Base-by-base conservation (phyloP, 2,113 vertebrate species). In the Oophaga pumilio region DNA sequence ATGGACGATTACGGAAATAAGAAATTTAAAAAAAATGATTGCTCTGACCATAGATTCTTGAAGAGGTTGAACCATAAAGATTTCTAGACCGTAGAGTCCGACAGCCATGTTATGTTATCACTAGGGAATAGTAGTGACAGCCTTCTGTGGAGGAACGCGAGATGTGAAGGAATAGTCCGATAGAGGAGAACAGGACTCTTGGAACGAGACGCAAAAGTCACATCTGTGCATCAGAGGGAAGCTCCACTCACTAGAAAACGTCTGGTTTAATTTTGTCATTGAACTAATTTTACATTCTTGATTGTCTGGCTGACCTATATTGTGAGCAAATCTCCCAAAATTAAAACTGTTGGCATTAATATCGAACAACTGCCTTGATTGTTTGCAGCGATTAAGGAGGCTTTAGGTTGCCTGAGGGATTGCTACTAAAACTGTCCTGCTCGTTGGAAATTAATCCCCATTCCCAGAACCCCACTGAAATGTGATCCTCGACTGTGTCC, bases 321-420 rank as follows among this genome's bases (percentile, higher is more conserved):
- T 83, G 83, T 80, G 64, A 86, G 86, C 78, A 88, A 89, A 87
- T 89, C 83, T 88, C 76, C 68, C 62, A 84, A 87, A 88, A 88
- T 89, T 18, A 90, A 89, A 89, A 87, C 87, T 85, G 80, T 87
- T 87, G 88, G 90, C 89, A 86, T 89, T 89, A 74, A 87, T 89
- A 69, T 82, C 33, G 81, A 90, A 90, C 88, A 89, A 89, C 88
- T 86, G 78, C 85, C 79, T 85, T 89, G 85, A 88, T 88, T 90
- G 85, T 90, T 89, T 85, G 78, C 77, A 78, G 83, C 84, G 85
- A 89, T 89, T 89, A 90, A 88, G 83, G 80, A 89, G 88, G 87
- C 83, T 89, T 85, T 84, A 49, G 57, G 81, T 86, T 87, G 81
- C 82, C 33, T 84, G 56, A 77, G 83, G 88, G 86, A 90, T 88